Evolutionary conservation across 1,140 invertebrate genomes (phyloP), one percentile per base, ranked within the genome.

Genomic region (Trissolcus basalis): DNA sequence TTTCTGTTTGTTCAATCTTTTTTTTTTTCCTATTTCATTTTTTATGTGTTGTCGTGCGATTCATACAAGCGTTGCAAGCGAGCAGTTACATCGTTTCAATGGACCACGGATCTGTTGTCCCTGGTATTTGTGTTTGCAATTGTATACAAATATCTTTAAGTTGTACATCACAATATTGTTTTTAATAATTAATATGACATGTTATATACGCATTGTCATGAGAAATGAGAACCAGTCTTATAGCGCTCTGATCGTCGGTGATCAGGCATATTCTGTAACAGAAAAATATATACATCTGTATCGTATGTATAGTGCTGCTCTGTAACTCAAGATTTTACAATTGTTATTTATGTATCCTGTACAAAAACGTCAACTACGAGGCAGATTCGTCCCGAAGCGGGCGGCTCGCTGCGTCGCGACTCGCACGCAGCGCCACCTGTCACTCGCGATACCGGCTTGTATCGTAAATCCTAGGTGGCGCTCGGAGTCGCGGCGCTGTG

Each of bases 221-320:
- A 86, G 86, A 88, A 88, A 88, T 88, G 86, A 88, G 87, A 88
- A 88, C 87, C 87, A 88, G 87, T 88, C 87, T 88, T 88, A 88
- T 88, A 83, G 84, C 82, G 79, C 86, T 84, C 48, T 67, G 70
- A 61, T 73, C 78, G 82, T 81, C 80, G 82, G 80, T 75, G 84
- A 80, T 77, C 85, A 83, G 85, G 85, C 85, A 88, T 88, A 87
- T 88, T 88, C 87, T 88, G 87, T 88, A 88, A 88, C 87, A 87
- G 87, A 88, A 88, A 88, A 88, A 88, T 88, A 88, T 88, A 88
- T 88, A 88, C 87, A 88, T 88, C 86, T 88, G 86, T 88, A 86
- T 87, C 82, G 85, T 88, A 88, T 88, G 86, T 88, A 87, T 88
- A 88, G 86, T 88, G 87, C 86, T 88, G 86, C 87, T 88, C 87